Evolutionary conservation across 2,113 vertebrate species (phyloP).

Genomic region (Alexandromys fortis): DNA sequence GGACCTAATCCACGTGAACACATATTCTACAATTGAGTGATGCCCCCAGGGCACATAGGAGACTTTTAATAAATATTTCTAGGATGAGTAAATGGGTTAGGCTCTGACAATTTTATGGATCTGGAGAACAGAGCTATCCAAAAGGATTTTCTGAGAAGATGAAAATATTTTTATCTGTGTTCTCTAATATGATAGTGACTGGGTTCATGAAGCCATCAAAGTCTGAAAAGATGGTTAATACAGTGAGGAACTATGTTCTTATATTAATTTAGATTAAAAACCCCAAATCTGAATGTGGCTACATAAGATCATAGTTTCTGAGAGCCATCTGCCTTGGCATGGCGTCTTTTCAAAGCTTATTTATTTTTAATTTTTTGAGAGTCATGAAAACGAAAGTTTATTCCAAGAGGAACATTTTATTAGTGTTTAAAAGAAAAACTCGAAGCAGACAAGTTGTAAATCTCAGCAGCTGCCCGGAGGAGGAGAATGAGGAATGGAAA

Average conservation of each 20-base stretch:
- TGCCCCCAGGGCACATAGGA: background rate
- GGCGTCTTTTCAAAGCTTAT: background rate
- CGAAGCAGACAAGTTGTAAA: background rate
- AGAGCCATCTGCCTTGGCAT: background rate
- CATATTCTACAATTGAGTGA: background rate
- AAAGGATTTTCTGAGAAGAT: background rate
- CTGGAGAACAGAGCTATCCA: background rate
- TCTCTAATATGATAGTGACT: background rate
- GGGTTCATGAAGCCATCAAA: background rate
- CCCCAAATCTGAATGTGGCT: background rate
- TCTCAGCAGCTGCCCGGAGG: background rate
- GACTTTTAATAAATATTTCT: conserved; percentile 28
- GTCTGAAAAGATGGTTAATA: background rate
- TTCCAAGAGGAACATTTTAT: background rate
- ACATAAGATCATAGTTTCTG: background rate
- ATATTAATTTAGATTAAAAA: background rate
- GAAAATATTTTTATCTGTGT: background rate
- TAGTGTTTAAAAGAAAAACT: background rate
- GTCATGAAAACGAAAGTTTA: background rate
- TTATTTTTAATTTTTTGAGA: background rate
- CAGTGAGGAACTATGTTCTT: background rate
- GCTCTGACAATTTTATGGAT: background rate
- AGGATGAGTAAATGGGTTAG: background rate
- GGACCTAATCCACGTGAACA: background rate
- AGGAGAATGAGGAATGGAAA: background rate